Percentiles rank a stretch among this genome's conserved stretches.
Evolutionary conservation across 1,140 invertebrate species (phyloP).

Genomic region (Sitophilus oryzae): DNA sequence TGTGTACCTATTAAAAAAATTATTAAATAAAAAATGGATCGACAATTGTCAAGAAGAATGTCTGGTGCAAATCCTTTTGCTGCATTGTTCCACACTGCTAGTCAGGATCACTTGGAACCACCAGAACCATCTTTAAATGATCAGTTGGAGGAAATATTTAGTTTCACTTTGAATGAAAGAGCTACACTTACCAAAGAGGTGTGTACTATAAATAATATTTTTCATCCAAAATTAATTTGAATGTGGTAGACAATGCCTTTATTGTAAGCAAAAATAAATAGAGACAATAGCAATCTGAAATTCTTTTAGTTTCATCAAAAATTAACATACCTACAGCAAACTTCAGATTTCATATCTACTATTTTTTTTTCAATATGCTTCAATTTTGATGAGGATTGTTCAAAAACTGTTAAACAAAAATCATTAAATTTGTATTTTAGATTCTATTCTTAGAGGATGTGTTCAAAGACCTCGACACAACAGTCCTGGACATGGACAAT

Average conservation of each 20-base stretch:
- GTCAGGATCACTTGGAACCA: slow-evolving; percentile 18
- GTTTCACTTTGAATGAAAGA: slow-evolving; percentile 51
- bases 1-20: too few species aligned
- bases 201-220: not conserved
- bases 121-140: slow-evolving; percentile 39
- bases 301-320: not conserved
- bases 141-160: slow-evolving; percentile 60
- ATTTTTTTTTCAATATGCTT: not conserved
- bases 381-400: too few species aligned
- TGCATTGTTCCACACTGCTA: slow-evolving; percentile 28
- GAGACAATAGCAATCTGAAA: too few species aligned
- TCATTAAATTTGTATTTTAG: slow-evolving; percentile 40
- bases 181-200: slow-evolving; percentile 19
- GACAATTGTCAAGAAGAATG: slow-evolving; percentile 22
- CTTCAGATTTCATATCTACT: slow-evolving; percentile 1
- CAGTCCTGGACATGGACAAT: slow-evolving; percentile 55
- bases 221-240: not conserved
- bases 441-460: slow-evolving; percentile 56
- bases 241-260: too few species aligned
- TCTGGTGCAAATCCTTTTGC: slow-evolving; percentile 39
- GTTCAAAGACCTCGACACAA: slow-evolving; percentile 45
- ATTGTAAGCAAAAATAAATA: too few species aligned
- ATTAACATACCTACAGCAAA: not conserved
- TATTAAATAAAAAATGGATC: slow-evolving; percentile 23
- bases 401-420: slow-evolving; percentile 40